Conservation (phyloP, 1,140 invertebrate species). For the Megalonaias nervosa region DNA sequence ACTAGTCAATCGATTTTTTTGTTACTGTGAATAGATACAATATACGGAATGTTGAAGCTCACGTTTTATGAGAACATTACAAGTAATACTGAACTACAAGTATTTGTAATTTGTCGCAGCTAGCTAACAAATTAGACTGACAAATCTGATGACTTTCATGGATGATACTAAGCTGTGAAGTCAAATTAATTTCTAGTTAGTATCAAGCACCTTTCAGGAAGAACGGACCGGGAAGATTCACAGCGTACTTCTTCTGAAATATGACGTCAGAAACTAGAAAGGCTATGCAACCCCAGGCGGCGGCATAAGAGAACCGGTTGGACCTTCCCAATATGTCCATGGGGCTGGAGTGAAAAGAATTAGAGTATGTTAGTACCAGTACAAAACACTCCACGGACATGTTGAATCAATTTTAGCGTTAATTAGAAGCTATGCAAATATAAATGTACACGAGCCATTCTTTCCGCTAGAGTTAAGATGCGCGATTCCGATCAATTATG, state of each 20-base stretch:
- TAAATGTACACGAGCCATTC: neutral
- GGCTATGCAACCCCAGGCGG: slow-evolving; percentile 27
- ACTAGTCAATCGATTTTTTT: too few species aligned
- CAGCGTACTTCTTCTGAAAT: slow-evolving; percentile 1
- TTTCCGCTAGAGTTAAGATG: neutral
- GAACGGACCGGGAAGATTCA: slow-evolving; percentile 13
- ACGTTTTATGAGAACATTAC: neutral
- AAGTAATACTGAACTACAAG: neutral
- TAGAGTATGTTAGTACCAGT: neutral
- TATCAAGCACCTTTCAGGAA: slow-evolving; percentile 21
- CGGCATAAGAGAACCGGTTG: slow-evolving; percentile 29
- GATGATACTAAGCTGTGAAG: too few species aligned
- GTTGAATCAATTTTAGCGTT: neutral
- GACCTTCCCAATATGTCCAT: slow-evolving; percentile 34
- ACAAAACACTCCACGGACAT: neutral
- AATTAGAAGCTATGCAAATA: neutral
- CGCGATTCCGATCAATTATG: neutral
- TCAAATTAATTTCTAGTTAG: too few species aligned
- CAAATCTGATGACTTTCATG: too few species aligned
- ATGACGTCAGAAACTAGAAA: slow-evolving; percentile 25
- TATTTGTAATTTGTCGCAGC: neutral
- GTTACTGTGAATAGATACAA: too few species aligned
- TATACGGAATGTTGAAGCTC: too few species aligned
- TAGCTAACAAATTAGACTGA: neutral
- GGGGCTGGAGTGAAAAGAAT: slow-evolving; percentile 7